Evolutionary conservation across 2,888 invertebrate species (phyloP).

Genomic region (Acleris emargana): DNA sequence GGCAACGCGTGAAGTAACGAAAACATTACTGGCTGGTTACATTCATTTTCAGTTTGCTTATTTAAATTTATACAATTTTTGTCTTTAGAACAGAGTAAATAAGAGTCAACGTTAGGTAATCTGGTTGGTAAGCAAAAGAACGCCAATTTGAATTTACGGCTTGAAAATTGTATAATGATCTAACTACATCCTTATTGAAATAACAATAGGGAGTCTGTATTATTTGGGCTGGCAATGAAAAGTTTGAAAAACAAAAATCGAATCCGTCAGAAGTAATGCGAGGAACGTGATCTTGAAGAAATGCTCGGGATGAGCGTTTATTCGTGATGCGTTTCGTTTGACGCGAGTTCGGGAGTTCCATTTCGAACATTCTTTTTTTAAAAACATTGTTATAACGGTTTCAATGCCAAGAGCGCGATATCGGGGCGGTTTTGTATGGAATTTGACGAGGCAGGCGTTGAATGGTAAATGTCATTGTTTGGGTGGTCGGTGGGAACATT

Average conservation of each 20-base stretch:
- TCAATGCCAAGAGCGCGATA: no score
- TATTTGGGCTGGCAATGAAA: constrained; percentile 4
- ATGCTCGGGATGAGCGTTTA: constrained; percentile 69
- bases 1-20: constrained; percentile 18
- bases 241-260: constrained; percentile 48
- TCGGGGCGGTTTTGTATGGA: no score
- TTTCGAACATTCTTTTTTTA: constrained; percentile 31
- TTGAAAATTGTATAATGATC: not conserved
- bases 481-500: no score
- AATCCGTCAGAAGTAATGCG: constrained; percentile 74
- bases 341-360: constrained; percentile 36
- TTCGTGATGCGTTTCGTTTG: constrained; percentile 58
- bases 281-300: constrained; percentile 72
- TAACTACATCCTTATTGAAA: not conserved
- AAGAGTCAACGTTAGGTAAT: constrained; percentile 3
- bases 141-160: no score
- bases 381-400: not conserved
- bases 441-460: no score
- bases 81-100: no score
- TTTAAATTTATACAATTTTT: not conserved
- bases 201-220: not conserved
- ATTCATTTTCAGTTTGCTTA: not conserved
- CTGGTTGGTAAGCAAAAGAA: not conserved
- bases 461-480: no score
- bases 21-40: constrained; percentile 17